Percentiles rank a stretch among this genome's conserved stretches.
These are phyloP conservation scores for Mystacides longicornis DNA, from an alignment of 2,888 invertebrate genomes.

Conservation along the genomic window DNA sequence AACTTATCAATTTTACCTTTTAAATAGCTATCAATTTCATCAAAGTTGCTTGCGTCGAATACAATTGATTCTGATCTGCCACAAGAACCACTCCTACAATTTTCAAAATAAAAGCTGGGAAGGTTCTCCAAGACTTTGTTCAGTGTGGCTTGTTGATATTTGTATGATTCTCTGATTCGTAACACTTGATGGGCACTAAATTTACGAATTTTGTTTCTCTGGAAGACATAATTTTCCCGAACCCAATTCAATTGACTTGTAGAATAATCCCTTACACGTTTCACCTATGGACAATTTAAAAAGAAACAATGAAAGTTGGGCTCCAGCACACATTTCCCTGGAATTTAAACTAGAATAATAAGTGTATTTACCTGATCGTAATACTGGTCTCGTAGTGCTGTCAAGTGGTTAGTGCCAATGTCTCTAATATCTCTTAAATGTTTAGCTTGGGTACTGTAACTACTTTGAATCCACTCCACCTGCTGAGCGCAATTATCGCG, in stretches of 20 bases:
- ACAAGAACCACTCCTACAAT: conserved; percentile 81
- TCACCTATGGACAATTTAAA: conserved; percentile 54
- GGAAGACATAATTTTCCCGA: conserved; percentile 91
- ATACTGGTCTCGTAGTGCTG: conserved; percentile 83
- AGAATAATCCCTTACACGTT: conserved; percentile 87
- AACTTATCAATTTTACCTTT: conserved; percentile 59
- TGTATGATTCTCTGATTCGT: conserved; percentile 84
- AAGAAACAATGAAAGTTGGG: not conserved
- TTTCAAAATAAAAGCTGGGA: conserved; percentile 85
- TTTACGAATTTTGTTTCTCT: conserved; percentile 87
- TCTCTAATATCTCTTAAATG: conserved; percentile 83
- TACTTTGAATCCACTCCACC: conserved; percentile 89
- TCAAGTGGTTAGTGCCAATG: conserved; percentile 83
- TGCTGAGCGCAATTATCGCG: conserved; percentile 91
- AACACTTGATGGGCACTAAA: conserved; percentile 90
- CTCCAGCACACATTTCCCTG: not conserved
- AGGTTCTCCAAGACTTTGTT: conserved; percentile 91
- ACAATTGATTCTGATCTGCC: conserved; percentile 68
- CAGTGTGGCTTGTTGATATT: conserved; percentile 90
- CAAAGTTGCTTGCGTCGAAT: conserved; percentile 58
- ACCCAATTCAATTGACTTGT: conserved; percentile 88
- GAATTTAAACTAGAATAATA: not conserved
- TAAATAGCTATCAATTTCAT: conserved; percentile 59
- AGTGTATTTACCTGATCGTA: conserved; percentile 68
- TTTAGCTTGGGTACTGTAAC: conserved; percentile 81